These are phyloP conservation scores for Patiria miniata DNA, from an alignment of 35 echinoderm and acorn worm genomes.

Conservation along the genomic window DNA sequence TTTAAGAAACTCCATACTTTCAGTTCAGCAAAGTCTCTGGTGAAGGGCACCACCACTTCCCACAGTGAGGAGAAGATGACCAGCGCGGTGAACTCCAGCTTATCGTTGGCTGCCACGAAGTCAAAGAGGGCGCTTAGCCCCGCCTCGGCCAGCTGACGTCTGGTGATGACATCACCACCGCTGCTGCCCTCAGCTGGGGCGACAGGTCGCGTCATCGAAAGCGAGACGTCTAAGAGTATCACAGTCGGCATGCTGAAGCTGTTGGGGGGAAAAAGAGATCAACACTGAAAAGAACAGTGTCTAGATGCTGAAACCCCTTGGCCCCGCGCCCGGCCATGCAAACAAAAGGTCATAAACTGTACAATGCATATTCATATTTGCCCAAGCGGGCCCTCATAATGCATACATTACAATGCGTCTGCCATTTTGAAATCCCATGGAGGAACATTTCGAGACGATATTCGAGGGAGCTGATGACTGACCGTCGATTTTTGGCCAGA, in stretches of 20 bases:
- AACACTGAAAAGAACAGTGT: too few relatives aligned
- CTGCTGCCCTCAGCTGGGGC: neutral
- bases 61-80: constrained; percentile 88
- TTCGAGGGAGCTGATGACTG: too few relatives aligned
- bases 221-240: constrained; percentile 80
- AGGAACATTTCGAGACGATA: too few relatives aligned
- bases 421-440: too few relatives aligned
- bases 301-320: too few relatives aligned
- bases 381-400: too few relatives aligned
- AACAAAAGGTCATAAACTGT: too few relatives aligned
- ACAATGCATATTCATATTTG: too few relatives aligned
- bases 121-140: constrained; percentile 72
- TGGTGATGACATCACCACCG: constrained; percentile 36
- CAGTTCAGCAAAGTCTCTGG: constrained; percentile 79
- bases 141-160: constrained; percentile 57
- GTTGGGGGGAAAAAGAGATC: neutral
- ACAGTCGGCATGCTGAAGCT: constrained; percentile 82
- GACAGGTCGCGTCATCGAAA: constrained; percentile 85
- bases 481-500: too few relatives aligned
- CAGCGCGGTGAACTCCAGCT: constrained; percentile 83
- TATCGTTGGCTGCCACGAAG: constrained; percentile 77
- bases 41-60: constrained; percentile 84
- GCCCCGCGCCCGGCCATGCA: too few relatives aligned
- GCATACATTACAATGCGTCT: too few relatives aligned
- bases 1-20: too few relatives aligned